Evolutionary conservation across 92 coral and sea anemone genomes (phyloP).

Genomic region (Diadumene lineata): DNA sequence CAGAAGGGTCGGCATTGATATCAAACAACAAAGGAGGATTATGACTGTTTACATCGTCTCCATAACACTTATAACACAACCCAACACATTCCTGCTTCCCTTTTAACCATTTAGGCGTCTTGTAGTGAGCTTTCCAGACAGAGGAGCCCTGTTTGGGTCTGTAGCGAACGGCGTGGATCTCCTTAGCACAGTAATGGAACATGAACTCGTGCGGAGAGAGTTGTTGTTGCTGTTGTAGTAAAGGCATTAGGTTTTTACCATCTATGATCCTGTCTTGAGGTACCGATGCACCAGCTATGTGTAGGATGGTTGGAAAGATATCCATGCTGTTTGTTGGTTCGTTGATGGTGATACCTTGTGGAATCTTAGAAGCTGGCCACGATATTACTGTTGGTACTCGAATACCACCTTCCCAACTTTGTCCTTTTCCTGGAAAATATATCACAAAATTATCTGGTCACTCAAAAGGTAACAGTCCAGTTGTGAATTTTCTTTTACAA

Average conservation of each 20-base stretch:
- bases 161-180: conserved; percentile 86
- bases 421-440: conserved; percentile 65
- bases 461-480: no score
- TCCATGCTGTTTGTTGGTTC: conserved; percentile 74
- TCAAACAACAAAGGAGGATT: conserved; percentile 75
- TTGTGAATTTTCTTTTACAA: no score
- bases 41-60: conserved; percentile 44
- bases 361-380: conserved; percentile 74
- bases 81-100: conserved; percentile 62
- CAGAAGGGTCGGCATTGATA: conserved; percentile 71
- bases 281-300: conserved; percentile 52
- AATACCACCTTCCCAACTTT: conserved; percentile 84
- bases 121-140: conserved; percentile 81
- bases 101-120: conserved; percentile 62
- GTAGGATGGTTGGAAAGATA: conserved; percentile 66
- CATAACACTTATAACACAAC: conserved; percentile 42
- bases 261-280: conserved; percentile 74
- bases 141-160: conserved; percentile 52
- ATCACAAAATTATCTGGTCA: background rate
- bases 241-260: conserved; percentile 71
- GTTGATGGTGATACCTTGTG: conserved; percentile 54
- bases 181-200: conserved; percentile 83
- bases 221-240: conserved; percentile 44
- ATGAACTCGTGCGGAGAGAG: conserved; percentile 67
- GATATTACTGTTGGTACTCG: conserved; percentile 75